Conservation (phyloP, 2,797 vertebrate species). For the Diplodus puntazzo region DNA sequence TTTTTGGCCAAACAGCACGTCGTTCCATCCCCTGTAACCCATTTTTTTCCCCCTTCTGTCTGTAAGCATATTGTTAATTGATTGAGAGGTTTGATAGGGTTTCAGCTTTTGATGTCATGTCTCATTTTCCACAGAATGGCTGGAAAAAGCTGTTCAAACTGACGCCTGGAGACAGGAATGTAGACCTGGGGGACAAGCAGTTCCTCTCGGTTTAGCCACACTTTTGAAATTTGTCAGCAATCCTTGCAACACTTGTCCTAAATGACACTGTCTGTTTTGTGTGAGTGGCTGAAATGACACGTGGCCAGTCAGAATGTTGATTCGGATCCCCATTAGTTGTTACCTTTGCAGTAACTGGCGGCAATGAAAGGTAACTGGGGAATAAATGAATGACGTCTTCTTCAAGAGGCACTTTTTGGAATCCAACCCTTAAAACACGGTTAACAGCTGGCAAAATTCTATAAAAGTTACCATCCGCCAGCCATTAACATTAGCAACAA, state of each 20-base stretch:
- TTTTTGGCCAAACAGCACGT: slow-evolving; percentile 57
- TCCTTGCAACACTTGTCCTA: neutral
- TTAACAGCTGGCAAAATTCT: no score
- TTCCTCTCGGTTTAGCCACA: slow-evolving; percentile 20
- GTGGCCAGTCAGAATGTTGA: neutral
- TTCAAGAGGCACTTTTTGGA: neutral
- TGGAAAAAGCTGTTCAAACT: slow-evolving; percentile 44
- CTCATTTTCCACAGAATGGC: slow-evolving; percentile 45
- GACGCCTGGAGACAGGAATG: slow-evolving; percentile 27
- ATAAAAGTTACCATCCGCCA: no score
- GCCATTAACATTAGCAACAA: no score
- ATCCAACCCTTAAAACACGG: neutral
- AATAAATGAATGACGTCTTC: neutral
- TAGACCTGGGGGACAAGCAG: slow-evolving; percentile 9
- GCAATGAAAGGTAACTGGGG: slow-evolving; percentile 6
- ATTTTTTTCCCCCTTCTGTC: slow-evolving; percentile 38
- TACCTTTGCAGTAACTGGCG: slow-evolving; percentile 1
- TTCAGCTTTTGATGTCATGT: slow-evolving; percentile 39
- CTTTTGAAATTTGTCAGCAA: slow-evolving; percentile 8
- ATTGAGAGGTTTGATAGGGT: slow-evolving; percentile 48
- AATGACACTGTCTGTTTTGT: slow-evolving; percentile 9
- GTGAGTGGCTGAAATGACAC: neutral
- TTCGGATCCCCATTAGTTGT: neutral
- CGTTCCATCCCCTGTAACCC: slow-evolving; percentile 36
- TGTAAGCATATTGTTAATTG: slow-evolving; percentile 64